Evolutionary conservation across 2,113 vertebrate species (phyloP), one percentile per base, ranked within the genome.

Genomic region (Pampusana beccarii): DNA sequence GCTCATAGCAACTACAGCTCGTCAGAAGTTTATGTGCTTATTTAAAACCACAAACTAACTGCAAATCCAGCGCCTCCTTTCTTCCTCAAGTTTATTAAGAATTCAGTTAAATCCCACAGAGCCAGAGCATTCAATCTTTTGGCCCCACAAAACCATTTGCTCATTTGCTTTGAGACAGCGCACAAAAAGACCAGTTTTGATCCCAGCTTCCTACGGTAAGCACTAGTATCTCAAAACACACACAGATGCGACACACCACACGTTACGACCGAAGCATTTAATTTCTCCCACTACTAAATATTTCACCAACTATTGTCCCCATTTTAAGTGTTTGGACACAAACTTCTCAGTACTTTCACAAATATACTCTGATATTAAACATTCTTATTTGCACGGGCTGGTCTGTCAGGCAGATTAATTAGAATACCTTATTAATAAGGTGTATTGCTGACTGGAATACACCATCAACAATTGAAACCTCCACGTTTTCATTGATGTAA

Each of bases 31-130:
- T 77, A 72, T 54, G 64, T 38, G 50, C 42, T 80, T 64, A 83
- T 62, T 95, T 83, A 64, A 81, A 94, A 75, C 48, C 79, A 93
- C 86, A 78, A 78, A 83, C 70, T 26, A 62, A 91, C n/a, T 73
- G 83, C 88, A 93, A 90, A 91, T 34, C 31, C 46, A 56, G 44
- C 1, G 0, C 29, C 71, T 86, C 75, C 42, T 61, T 53, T 92
- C 66, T 70, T 67, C 62, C 58, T 70, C 20, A 21, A 70, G 36
- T 83, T 62, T 42, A 86, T 90, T 70, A 86, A 57, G 48, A 80
- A 93, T 44, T 66, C 65, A 61, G 17, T 46, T 56, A 71, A 92
- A 90, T 88, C 48, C 80, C 61, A 48, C 33, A 86, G 44, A 86
- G 61, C 29, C 75, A 56, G 23, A 94, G 23, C 69, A 53, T 62